Percentiles rank a stretch among this genome's conserved stretches.
Conservation (phyloP, 2,113 vertebrate species). For the Cebus imitator region DNA sequence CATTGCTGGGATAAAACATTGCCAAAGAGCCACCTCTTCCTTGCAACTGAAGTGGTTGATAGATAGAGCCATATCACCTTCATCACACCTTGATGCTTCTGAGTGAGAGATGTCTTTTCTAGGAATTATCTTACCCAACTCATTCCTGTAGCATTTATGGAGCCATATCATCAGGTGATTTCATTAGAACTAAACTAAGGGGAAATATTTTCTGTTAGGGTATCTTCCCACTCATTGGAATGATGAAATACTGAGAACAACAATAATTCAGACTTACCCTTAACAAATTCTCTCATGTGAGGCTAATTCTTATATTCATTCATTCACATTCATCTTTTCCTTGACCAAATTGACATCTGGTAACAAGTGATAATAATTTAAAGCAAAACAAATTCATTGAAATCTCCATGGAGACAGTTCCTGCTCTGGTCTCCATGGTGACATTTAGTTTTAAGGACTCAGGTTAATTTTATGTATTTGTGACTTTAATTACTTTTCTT, state of each 20-base stretch:
- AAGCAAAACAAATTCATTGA: constrained; percentile 14
- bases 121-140: background rate
- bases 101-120: background rate
- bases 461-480: constrained; percentile 66
- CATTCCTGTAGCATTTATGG: background rate
- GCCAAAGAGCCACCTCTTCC: background rate
- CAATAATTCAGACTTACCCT: background rate
- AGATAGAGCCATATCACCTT: background rate
- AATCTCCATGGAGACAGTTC: constrained; percentile 62
- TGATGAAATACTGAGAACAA: constrained; percentile 18
- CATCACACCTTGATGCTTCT: background rate
- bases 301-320: background rate
- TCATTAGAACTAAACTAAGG: background rate
- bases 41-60: background rate
- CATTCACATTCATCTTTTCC: constrained; percentile 17
- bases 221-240: constrained; percentile 30
- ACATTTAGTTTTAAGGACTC: constrained; percentile 56
- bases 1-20: background rate
- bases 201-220: background rate
- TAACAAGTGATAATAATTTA: constrained; percentile 61
- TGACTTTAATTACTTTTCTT: constrained; percentile 58
- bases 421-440: constrained; percentile 59
- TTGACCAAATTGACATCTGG: background rate
- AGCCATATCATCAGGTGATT: background rate
- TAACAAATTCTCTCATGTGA: constrained; percentile 29